Conservation (phyloP, 2,888 invertebrate genomes). For the Lochmaea crataegi region DNA sequence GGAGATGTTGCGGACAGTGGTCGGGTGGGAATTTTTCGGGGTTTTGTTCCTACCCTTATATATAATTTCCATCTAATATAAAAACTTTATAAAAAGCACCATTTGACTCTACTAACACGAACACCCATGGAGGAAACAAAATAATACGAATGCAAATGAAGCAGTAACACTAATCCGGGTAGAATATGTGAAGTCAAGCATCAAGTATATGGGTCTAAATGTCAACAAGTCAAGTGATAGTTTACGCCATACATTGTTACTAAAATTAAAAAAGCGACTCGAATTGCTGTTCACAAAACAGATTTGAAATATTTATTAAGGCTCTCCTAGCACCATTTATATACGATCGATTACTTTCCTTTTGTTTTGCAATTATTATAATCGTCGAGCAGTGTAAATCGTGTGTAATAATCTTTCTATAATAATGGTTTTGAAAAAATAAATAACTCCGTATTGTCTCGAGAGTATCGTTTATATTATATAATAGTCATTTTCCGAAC, state of each 20-base stretch:
- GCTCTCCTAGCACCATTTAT: conserved; percentile 36
- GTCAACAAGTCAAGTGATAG: conserved; percentile 45
- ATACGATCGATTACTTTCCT: conserved; percentile 42
- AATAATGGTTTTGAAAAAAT: conserved; percentile 13
- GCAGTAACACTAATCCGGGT: conserved; percentile 31
- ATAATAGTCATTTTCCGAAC: neutral
- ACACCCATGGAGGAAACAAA: neutral
- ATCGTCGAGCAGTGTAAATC: conserved; percentile 30
- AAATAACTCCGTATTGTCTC: neutral
- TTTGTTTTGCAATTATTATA: conserved; percentile 40
- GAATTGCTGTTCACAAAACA: conserved; percentile 11
- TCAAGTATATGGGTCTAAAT: conserved; percentile 44
- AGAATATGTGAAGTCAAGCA: conserved; percentile 40
- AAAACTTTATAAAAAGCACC: no score
- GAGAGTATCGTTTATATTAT: neutral
- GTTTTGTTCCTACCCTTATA: no score
- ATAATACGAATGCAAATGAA: conserved; percentile 2
- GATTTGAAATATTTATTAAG: conserved; percentile 43
- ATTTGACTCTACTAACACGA: neutral
- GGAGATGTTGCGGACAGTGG: no score
- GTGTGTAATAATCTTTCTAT: conserved; percentile 17
- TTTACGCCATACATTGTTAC: conserved; percentile 42
- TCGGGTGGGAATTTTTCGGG: no score
- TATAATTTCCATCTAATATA: no score
- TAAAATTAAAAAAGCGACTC: conserved; percentile 27